Conservation (phyloP, 1,140 invertebrate species). For the Aphelenchoides fujianensis region DNA sequence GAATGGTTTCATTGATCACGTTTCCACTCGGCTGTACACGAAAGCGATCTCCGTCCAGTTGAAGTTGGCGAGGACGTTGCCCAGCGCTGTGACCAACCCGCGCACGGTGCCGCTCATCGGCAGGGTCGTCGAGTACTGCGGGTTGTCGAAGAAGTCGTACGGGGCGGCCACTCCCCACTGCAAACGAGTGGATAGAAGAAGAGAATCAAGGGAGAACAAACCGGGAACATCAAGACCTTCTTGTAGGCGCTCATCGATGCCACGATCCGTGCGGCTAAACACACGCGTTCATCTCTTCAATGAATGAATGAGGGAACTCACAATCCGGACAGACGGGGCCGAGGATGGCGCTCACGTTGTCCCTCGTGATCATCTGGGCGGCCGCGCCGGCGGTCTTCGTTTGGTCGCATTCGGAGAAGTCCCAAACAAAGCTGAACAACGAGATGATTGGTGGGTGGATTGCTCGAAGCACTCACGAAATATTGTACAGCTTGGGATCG, state of each 20-base stretch:
- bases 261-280: not conserved
- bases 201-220: too few species aligned
- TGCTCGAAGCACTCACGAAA: not conserved
- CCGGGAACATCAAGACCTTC: too few species aligned
- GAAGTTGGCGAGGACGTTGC: not conserved
- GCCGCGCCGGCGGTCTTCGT: not conserved
- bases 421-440: not conserved
- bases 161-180: not conserved
- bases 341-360: not conserved
- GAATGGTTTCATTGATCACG: not conserved
- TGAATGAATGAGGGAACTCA: too few species aligned
- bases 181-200: not conserved
- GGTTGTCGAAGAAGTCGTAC: not conserved
- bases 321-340: not conserved
- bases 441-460: not conserved
- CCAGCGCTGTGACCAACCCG: not conserved
- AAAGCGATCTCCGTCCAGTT: slow-evolving; percentile 7
- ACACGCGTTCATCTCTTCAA: too few species aligned
- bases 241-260: not conserved
- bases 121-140: not conserved
- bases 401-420: not conserved
- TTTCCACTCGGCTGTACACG: not conserved
- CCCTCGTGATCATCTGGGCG: not conserved
- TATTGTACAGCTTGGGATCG: not conserved
- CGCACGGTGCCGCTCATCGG: not conserved